These are phyloP conservation scores for Xiphophorus couchianus DNA, from an alignment of 2,113 vertebrate genomes.

Conservation along the genomic window DNA sequence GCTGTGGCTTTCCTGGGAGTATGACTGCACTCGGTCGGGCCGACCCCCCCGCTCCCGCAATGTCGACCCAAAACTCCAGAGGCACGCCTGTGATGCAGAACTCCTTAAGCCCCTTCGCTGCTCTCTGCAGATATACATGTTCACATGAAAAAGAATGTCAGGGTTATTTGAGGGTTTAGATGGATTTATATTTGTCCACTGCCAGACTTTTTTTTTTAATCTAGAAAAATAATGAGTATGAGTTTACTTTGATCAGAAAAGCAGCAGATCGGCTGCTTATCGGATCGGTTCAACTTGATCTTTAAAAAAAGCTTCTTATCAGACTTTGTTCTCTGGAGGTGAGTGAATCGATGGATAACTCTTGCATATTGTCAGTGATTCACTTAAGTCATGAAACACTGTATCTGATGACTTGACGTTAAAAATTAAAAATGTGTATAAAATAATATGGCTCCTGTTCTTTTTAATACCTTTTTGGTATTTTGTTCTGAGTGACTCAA, in stretches of 20 bases:
- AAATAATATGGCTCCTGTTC: neutral
- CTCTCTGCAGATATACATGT: constrained; percentile 34
- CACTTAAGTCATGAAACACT: constrained; percentile 57
- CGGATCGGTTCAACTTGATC: too few species aligned
- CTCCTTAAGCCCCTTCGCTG: constrained; percentile 49
- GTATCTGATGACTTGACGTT: constrained; percentile 47
- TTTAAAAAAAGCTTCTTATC: neutral
- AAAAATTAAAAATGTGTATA: constrained; percentile 33
- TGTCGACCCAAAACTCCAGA: constrained; percentile 80
- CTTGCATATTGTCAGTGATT: constrained; percentile 41
- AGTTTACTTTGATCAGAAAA: neutral
- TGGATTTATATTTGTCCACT: constrained; percentile 28
- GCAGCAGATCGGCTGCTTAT: neutral
- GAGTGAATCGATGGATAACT: constrained; percentile 46
- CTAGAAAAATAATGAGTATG: neutral
- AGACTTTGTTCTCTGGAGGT: constrained; percentile 14
- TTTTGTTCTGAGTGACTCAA: neutral
- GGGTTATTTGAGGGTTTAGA: constrained; percentile 37
- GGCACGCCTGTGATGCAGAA: constrained; percentile 83
- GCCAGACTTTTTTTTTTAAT: neutral
- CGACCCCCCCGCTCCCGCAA: constrained; percentile 37
- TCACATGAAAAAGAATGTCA: constrained; percentile 4
- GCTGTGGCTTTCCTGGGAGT: constrained; percentile 89
- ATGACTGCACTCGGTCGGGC: constrained; percentile 79
- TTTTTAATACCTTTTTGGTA: neutral